These are phyloP conservation scores for Cydia strobilella DNA, from an alignment of 1,140 invertebrate genomes.

Conservation along the genomic window DNA sequence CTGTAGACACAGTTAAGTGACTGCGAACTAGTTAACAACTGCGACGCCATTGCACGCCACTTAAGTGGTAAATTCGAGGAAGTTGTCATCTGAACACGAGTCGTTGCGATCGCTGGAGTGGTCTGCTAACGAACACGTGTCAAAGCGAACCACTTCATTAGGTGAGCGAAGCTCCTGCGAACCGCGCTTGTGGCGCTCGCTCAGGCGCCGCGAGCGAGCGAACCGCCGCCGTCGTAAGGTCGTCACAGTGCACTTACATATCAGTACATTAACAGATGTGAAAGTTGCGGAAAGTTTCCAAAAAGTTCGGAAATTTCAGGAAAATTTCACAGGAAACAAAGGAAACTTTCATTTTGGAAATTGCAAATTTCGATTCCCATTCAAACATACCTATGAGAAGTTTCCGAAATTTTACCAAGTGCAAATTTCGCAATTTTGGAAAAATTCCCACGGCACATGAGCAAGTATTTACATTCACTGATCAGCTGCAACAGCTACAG, in stretches of 20 bases:
- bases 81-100: conserved; percentile 75
- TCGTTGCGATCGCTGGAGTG: conserved; percentile 70
- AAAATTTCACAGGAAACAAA: no score
- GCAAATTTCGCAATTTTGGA: no score
- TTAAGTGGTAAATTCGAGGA: conserved; percentile 77
- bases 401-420: no score
- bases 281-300: no score
- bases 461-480: no score
- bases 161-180: conserved; percentile 64
- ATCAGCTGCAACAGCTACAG: no score
- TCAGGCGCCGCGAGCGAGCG: conserved; percentile 34
- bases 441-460: no score
- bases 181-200: conserved; percentile 36
- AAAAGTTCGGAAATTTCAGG: no score
- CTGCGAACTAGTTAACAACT: conserved; percentile 71
- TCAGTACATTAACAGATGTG: neutral
- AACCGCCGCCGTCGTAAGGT: conserved; percentile 21
- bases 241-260: neutral
- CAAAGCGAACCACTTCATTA: conserved; percentile 79
- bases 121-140: conserved; percentile 78
- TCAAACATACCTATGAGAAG: no score
- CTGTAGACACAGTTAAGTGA: conserved; percentile 60
- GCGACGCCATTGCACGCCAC: conserved; percentile 71
- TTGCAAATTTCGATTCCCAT: no score
- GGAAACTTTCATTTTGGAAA: no score